These are phyloP conservation scores for Heteromormyrus szaboi DNA, from an alignment of 2,797 vertebrate species.

Conservation along the genomic window DNA sequence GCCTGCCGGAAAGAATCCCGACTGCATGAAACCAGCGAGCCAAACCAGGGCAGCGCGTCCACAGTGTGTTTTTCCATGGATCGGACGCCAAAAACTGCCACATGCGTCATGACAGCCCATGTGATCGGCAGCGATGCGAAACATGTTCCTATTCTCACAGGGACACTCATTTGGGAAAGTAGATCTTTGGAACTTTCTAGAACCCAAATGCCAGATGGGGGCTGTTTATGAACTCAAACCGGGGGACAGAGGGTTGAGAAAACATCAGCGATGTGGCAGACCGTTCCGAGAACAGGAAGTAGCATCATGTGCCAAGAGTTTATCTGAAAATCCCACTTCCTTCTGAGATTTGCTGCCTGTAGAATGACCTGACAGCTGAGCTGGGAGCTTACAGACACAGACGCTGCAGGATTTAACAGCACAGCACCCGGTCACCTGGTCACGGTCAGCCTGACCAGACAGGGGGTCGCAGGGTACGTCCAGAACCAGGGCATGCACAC, in stretches of 20 bases:
- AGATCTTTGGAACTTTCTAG: background rate
- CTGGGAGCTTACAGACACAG: background rate
- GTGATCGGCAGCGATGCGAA: background rate
- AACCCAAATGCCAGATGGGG: background rate
- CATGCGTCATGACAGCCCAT: background rate
- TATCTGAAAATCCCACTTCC: background rate
- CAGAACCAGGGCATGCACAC: background rate
- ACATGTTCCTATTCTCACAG: background rate
- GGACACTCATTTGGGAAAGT: background rate
- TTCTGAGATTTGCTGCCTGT: background rate
- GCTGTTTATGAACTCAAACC: background rate
- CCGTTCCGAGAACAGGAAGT: background rate
- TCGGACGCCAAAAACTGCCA: background rate
- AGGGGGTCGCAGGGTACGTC: background rate
- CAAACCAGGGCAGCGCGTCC: background rate
- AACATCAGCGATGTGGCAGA: background rate
- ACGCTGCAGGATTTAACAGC: background rate
- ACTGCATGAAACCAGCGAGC: background rate
- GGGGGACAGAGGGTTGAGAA: background rate
- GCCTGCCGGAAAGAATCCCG: slow-evolving; percentile 15
- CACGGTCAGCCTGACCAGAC: background rate
- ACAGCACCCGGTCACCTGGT: background rate
- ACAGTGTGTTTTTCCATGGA: background rate
- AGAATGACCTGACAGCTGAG: background rate
- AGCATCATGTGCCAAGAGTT: background rate